Conservation (phyloP, 2,888 invertebrate species). For the Chalcis sispes region DNA sequence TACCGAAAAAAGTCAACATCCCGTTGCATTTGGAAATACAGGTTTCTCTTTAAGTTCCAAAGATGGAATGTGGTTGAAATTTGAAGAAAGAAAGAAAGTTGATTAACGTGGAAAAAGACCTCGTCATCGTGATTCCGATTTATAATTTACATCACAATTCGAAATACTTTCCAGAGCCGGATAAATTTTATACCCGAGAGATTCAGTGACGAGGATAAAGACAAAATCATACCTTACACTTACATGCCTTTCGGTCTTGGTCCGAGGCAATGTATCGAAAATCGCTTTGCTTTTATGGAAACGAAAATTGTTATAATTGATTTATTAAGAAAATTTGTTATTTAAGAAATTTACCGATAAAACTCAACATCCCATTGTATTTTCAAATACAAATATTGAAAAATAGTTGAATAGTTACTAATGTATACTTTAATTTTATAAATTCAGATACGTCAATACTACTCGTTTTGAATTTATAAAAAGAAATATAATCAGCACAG, state of each 20-base stretch:
- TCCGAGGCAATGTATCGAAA: constrained; percentile 72
- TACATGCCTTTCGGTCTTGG: constrained; percentile 74
- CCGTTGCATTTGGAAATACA: constrained; percentile 64
- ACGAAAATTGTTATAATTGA: constrained; percentile 62
- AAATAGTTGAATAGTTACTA: no score
- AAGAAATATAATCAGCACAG: no score
- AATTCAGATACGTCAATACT: no score
- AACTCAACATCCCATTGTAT: constrained; percentile 72
- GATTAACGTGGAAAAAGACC: constrained; percentile 65
- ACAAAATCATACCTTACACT: constrained; percentile 64
- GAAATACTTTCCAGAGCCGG: constrained; percentile 72
- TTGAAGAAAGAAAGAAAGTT: constrained; percentile 54
- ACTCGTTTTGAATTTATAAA: no score
- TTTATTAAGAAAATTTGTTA: constrained; percentile 59
- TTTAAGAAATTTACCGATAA: constrained; percentile 71
- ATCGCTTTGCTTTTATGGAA: constrained; percentile 63
- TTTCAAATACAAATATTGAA: constrained; percentile 39
- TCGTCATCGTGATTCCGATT: constrained; percentile 66
- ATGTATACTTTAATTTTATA: no score
- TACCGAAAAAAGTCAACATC: constrained; percentile 73
- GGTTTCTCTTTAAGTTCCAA: constrained; percentile 32
- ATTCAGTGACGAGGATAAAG: constrained; percentile 70
- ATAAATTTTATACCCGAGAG: constrained; percentile 74
- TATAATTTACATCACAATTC: constrained; percentile 70
- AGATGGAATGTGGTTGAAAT: constrained; percentile 60